Evolutionary conservation across 2,797 vertebrate genomes (phyloP), one percentile per base, ranked within the genome.

Genomic region (Darevskia nairensis): DNA sequence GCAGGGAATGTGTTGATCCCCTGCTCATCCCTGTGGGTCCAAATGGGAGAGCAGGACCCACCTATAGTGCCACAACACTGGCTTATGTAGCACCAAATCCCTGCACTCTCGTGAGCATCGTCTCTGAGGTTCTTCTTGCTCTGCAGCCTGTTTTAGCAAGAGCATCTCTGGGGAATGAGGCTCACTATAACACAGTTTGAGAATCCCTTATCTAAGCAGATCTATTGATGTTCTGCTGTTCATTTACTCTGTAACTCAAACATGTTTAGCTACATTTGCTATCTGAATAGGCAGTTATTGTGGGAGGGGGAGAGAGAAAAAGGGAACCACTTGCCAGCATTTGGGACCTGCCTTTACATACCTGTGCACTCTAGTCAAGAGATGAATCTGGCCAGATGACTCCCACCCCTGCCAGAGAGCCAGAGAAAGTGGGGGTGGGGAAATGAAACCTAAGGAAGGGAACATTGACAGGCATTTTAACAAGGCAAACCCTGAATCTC

Each of bases 161-260:
- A 25, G 13, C 35, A 2, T 74, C 39, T 41, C 55, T 71, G 55
- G 68, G 46, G 61, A 71, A 39, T 35, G 32, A 29, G 64, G 13
- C 64, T 79, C 13, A 17, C 85, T 46, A 78, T 27, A 71, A 64
- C n/a, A 17, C 46, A 6, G n/a, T 11, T 50, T 6, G 32, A 80
- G 85, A 72, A 80, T 32, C 69, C 50, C 72, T 82, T 39, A 39
- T 82, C 72, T 82, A 35, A 50, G 72, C 72, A 82, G 41, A 76
- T 82, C 86, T 82, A 68, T 82, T 68, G 72, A 82, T 55, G 46
- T 41, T 80, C 46, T 86, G 77, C 77, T 80, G 23, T 17, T 55
- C 46, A 21, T 80, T 86, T 71, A 71, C 17, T 69, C 76, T 35
- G 32, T 76, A 59, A 41, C 66, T 39, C 46, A 79, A 50, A 69